Evolutionary conservation across 2,888 invertebrate genomes (phyloP).

Genomic region (Dermolepida albohirtum): DNA sequence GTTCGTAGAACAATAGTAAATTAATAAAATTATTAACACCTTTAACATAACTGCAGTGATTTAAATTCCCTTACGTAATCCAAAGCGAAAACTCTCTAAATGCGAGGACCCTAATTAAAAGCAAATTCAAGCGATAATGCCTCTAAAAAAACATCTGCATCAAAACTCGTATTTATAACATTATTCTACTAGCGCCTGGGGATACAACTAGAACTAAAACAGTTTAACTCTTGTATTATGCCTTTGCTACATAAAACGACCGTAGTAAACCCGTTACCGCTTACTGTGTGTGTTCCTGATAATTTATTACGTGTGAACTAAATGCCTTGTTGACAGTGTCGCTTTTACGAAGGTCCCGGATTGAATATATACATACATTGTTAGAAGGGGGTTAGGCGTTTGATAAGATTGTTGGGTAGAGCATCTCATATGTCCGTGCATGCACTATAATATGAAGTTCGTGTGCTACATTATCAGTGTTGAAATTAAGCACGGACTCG

Average conservation of each 20-base stretch:
- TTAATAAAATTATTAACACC: no score
- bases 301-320: conserved; percentile 40
- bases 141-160: no score
- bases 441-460: neutral
- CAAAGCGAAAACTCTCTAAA: no score
- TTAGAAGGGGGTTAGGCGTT: conserved; percentile 30
- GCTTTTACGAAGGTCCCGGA: conserved; percentile 16
- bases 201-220: neutral
- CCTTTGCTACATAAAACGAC: conserved; percentile 19
- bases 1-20: no score
- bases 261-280: conserved; percentile 22
- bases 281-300: conserved; percentile 23
- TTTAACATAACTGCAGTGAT: no score
- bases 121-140: no score
- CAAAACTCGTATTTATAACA: no score
- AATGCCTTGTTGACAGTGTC: conserved; percentile 33
- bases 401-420: conserved; percentile 24
- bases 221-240: conserved; percentile 12
- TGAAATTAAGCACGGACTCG: conserved; percentile 28
- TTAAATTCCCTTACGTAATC: no score
- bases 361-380: conserved; percentile 27
- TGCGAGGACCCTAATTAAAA: no score
- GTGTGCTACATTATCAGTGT: conserved; percentile 6
- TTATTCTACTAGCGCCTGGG: no score
- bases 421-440: conserved; percentile 1